Evolutionary conservation across 2,113 vertebrate genomes (phyloP), one percentile per base, ranked within the genome.

Genomic region (Cyprinodon tularosa): DNA sequence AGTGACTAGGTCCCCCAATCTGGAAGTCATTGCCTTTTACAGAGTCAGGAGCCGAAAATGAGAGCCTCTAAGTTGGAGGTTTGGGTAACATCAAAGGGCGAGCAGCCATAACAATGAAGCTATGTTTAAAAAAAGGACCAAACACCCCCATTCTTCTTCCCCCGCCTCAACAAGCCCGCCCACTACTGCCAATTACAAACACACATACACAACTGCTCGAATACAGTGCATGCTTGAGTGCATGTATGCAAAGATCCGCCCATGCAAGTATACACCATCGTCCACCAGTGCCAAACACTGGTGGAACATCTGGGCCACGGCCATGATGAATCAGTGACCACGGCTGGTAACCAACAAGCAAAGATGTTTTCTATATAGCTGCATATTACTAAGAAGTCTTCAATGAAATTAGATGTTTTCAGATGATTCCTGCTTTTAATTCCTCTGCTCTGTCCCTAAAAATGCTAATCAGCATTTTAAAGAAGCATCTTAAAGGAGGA

Each of bases 41-140:
- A 69, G 83, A 82, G 85, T 83, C 82, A 84, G 85, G 85, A 91
- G 86, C 85, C 81, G 82, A 90, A 93, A 94, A 95, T 93, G 87
- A 94, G 87, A 88, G 88, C 90, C 92, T 92, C 88, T 88, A 90
- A 93, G 88, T 85, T 91, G 86, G 91, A 93, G 91, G 92, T 93
- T 94, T 91, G 86, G 88, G 88, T 72, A 72, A 94, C 93, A 92
- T 95, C 93, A 95, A 95, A 95, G 93, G 71, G 4, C 29, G 47
- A 73, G 86, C 88, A 92, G 92, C 93, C 92, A 93, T 94, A 94
- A 95, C 91, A 94, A 92, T 88, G 75, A 78, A 84, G 92, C 82
- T 89, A 91, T 92, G 91, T 93, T 92, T 93, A 93, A 93, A 93
- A 91, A 92, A 90, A 92, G 77, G 86, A 81, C 74, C 86, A 84